phyloP scores from a whole-genome alignment of 1,140 invertebrate genomes.

The Macrosteles quadrilineatus region DNA sequence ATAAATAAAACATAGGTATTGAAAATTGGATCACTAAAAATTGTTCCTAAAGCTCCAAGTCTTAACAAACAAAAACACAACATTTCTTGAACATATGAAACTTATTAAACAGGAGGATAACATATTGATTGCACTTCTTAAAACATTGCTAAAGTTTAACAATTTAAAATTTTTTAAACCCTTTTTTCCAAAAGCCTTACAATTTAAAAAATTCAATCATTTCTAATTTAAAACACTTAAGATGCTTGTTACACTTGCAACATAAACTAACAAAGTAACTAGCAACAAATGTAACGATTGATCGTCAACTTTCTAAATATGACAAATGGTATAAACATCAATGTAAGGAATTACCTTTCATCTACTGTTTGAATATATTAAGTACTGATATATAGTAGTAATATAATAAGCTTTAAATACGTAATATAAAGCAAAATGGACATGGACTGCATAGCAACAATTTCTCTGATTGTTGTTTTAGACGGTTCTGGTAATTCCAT shows the following conservation, averaged over 20 bases:
- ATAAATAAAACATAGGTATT: no score
- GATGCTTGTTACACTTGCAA: not conserved
- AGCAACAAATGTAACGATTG: constrained; percentile 18
- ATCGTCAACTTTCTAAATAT: constrained; percentile 16
- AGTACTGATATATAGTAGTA: constrained; percentile 24
- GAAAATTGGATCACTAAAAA: no score
- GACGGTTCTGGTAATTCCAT: not conserved
- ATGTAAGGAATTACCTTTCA: constrained; percentile 13
- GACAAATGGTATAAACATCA: constrained; percentile 23
- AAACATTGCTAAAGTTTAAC: no score
- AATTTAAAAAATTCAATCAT: no score
- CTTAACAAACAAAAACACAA: no score
- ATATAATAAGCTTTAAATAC: constrained; percentile 19
- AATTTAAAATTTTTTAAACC: no score
- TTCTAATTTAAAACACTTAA: constrained; percentile 10
- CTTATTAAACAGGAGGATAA: no score
- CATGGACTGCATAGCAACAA: constrained; percentile 20
- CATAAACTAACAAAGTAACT: constrained; percentile 9
- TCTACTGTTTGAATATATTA: constrained; percentile 17
- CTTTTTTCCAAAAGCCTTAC: no score
- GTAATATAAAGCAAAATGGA: constrained; percentile 26
- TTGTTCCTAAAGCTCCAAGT: no score
- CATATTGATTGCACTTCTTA: no score
- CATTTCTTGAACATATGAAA: no score
- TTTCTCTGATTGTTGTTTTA: constrained; percentile 10